A percentile compares a stretch with the other conserved stretches of the same genome.
phyloP scores from a whole-genome alignment of 1,140 invertebrate species.

The Rhagoletis zephyria region DNA sequence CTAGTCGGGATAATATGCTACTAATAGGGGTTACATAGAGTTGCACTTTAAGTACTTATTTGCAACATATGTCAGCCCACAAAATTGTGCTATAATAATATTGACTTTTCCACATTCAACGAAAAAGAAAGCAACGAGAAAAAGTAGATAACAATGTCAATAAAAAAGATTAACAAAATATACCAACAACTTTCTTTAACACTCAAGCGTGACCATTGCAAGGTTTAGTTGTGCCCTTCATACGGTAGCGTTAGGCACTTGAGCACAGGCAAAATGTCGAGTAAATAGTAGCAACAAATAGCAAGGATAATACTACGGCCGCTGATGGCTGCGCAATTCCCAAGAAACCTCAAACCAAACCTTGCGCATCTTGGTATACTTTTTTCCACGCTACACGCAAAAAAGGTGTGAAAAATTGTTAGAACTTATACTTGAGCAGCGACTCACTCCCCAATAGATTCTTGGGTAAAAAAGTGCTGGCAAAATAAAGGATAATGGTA shows the following conservation, averaged over 20 bases:
- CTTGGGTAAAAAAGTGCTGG: not conserved
- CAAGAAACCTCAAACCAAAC: not conserved
- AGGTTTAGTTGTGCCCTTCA: not conserved
- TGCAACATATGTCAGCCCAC: conserved; percentile 45
- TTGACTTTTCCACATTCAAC: not conserved
- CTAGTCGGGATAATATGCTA: conserved; percentile 8
- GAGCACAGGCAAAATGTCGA: conserved; percentile 25
- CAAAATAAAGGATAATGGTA: conserved; percentile 33
- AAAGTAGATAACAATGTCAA: not conserved
- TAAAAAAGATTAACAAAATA: not conserved
- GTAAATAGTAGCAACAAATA: conserved; percentile 19
- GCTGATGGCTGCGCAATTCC: not conserved
- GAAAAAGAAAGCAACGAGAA: not conserved
- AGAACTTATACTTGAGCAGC: not conserved
- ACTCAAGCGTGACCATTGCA: conserved; percentile 8
- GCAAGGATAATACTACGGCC: not conserved
- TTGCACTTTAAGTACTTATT: conserved; percentile 32
- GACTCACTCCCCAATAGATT: not conserved
- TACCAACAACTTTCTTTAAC: conserved; percentile 1
- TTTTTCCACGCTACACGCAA: not conserved
- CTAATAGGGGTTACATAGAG: conserved; percentile 35
- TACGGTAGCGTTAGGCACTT: conserved; percentile 30
- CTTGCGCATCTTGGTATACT: not conserved
- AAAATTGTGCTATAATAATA: conserved; percentile 50
- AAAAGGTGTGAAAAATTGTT: not conserved